A percentile compares a stretch with the other conserved stretches of the same genome.
These are phyloP conservation scores for Wasmannia auropunctata DNA, from an alignment of 1,140 invertebrate species.

Conservation along the genomic window DNA sequence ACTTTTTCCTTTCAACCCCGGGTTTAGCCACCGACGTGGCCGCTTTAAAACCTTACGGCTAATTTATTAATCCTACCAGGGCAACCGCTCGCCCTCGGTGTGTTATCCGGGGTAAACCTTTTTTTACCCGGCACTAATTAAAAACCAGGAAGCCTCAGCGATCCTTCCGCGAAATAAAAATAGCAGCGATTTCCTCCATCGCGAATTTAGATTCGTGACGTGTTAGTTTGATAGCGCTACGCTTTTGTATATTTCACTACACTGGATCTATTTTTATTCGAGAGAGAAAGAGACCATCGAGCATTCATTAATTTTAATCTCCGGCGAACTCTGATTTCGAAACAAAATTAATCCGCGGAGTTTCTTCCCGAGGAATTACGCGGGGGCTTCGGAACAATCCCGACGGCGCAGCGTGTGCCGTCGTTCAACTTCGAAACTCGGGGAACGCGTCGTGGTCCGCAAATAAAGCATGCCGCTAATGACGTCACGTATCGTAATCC, in stretches of 20 bases:
- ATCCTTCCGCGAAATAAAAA: slow-evolving; percentile 46
- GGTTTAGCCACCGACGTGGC: slow-evolving; percentile 71
- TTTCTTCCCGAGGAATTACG: slow-evolving; percentile 38
- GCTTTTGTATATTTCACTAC: not conserved
- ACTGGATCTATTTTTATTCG: not conserved
- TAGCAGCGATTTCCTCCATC: slow-evolving; percentile 22
- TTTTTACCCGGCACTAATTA: slow-evolving; percentile 69
- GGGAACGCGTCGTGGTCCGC: slow-evolving; percentile 50
- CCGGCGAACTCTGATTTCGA: slow-evolving; percentile 29
- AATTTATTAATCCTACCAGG: slow-evolving; percentile 82
- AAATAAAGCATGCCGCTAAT: slow-evolving; percentile 83
- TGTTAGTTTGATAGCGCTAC: not conserved
- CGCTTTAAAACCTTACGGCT: slow-evolving; percentile 80
- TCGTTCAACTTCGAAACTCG: slow-evolving; percentile 52
- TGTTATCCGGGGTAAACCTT: slow-evolving; percentile 69
- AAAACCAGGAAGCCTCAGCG: slow-evolving; percentile 63
- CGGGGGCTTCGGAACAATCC: slow-evolving; percentile 16
- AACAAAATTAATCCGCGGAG: slow-evolving; percentile 55
- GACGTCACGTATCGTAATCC: slow-evolving; percentile 85
- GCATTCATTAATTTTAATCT: slow-evolving; percentile 25
- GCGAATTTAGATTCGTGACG: not conserved
- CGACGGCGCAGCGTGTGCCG: slow-evolving; percentile 8
- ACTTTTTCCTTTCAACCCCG: slow-evolving; percentile 15
- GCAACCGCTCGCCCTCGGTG: slow-evolving; percentile 62
- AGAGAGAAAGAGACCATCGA: not conserved